Evolutionary conservation across 2,113 vertebrate genomes (phyloP).

Genomic region (Hypocryptadius cinnamomeus): DNA sequence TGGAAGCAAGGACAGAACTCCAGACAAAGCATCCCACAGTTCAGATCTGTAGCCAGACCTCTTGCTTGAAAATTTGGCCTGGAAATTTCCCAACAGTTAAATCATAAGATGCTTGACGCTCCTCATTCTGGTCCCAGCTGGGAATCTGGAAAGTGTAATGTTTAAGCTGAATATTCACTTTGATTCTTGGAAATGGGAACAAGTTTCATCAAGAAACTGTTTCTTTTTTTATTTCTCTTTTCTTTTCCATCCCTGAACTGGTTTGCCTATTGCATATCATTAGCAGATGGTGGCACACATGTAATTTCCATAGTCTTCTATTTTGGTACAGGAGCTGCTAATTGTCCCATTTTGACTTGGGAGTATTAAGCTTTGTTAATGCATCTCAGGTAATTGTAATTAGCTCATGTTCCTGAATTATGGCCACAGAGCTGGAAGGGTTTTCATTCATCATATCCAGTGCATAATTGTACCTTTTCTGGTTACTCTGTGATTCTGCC

Average conservation of each 20-base stretch:
- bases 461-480: not conserved
- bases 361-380: not conserved
- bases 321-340: not conserved
- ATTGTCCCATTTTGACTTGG: not conserved
- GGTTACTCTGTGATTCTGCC: not conserved
- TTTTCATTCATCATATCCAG: not conserved
- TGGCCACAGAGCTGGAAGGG: not conserved
- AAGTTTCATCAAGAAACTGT: not conserved
- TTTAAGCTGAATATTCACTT: not conserved
- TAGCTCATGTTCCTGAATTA: not conserved
- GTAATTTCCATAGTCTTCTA: not conserved
- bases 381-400: not conserved
- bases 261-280: not conserved
- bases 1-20: not conserved
- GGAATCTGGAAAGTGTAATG: slow-evolving; percentile 25
- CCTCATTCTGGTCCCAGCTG: slow-evolving; percentile 10
- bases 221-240: not conserved
- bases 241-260: not conserved
- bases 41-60: slow-evolving; percentile 7
- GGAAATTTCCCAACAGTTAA: slow-evolving; percentile 21
- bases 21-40: not conserved
- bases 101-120: not conserved
- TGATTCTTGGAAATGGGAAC: slow-evolving; percentile 24
- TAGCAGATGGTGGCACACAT: not conserved
- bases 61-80: slow-evolving; percentile 10